A percentile compares a stretch with the other conserved stretches of the same genome.
phyloP scores from a whole-genome alignment of 2,797 vertebrate genomes.

The Pangasius mekongensis region DNA sequence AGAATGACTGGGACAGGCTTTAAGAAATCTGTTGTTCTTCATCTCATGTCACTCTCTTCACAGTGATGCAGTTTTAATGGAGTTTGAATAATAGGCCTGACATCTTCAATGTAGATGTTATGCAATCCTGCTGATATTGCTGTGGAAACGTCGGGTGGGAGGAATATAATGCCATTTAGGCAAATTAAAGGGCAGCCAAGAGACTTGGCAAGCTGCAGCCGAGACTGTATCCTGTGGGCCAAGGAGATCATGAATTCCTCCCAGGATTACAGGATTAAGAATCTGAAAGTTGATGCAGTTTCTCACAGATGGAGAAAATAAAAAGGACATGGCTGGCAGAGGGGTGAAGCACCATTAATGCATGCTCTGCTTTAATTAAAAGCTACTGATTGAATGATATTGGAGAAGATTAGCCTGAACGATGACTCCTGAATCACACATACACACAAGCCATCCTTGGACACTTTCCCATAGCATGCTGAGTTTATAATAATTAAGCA shows the following conservation, averaged over 20 bases:
- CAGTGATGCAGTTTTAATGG: slow-evolving; percentile 44
- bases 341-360: slow-evolving; percentile 69
- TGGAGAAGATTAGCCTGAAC: slow-evolving; percentile 82
- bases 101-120: slow-evolving; percentile 54
- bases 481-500: slow-evolving; percentile 61
- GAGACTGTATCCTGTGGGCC: slow-evolving; percentile 69
- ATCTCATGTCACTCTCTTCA: slow-evolving; percentile 33
- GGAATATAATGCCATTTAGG: slow-evolving; percentile 62
- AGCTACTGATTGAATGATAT: slow-evolving; percentile 86
- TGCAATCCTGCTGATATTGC: slow-evolving; percentile 51
- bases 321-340: slow-evolving; percentile 70
- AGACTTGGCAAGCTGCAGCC: slow-evolving; percentile 67
- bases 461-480: slow-evolving; percentile 55
- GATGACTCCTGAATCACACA: slow-evolving; percentile 57
- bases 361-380: slow-evolving; percentile 83
- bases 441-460: slow-evolving; percentile 40
- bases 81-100: slow-evolving; percentile 53
- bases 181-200: slow-evolving; percentile 62
- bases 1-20: slow-evolving; percentile 31
- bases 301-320: slow-evolving; percentile 77
- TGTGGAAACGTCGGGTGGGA: slow-evolving; percentile 35
- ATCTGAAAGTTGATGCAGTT: slow-evolving; percentile 84
- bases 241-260: slow-evolving; percentile 82
- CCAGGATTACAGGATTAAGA: slow-evolving; percentile 86
- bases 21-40: slow-evolving; percentile 49